These are phyloP conservation scores for Lerista edwardsae DNA, from an alignment of 2,797 vertebrate species.

Conservation along the genomic window DNA sequence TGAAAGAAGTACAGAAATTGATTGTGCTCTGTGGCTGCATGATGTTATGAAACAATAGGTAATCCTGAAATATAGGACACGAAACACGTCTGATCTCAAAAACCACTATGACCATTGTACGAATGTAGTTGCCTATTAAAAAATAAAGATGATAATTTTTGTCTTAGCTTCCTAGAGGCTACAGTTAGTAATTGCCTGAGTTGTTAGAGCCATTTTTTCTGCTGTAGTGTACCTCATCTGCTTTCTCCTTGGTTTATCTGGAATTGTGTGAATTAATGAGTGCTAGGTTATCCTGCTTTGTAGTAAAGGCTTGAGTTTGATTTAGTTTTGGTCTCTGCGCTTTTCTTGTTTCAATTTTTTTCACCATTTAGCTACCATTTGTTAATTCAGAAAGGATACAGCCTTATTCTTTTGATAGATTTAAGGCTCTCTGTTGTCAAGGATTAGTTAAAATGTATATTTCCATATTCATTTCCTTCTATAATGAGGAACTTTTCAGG, in stretches of 20 bases:
- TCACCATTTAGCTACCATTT: too few species aligned
- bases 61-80: neutral
- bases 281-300: neutral
- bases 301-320: too few species aligned
- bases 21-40: neutral
- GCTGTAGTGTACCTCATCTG: neutral
- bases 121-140: neutral
- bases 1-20: neutral
- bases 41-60: neutral
- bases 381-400: neutral
- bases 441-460: accelerated
- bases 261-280: neutral
- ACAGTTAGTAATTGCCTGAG: neutral
- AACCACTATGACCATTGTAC: neutral
- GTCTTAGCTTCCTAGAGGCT: neutral
- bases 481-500: accelerated
- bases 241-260: neutral
- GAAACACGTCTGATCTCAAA: neutral
- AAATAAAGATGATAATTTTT: neutral
- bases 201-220: neutral
- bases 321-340: neutral
- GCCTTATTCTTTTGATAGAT: neutral
- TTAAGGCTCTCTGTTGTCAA: neutral
- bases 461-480: neutral
- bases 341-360: neutral